Evolutionary conservation across 2,113 vertebrate species (phyloP), one percentile per base, ranked within the genome.

Genomic region (Osmerus eperlanus): DNA sequence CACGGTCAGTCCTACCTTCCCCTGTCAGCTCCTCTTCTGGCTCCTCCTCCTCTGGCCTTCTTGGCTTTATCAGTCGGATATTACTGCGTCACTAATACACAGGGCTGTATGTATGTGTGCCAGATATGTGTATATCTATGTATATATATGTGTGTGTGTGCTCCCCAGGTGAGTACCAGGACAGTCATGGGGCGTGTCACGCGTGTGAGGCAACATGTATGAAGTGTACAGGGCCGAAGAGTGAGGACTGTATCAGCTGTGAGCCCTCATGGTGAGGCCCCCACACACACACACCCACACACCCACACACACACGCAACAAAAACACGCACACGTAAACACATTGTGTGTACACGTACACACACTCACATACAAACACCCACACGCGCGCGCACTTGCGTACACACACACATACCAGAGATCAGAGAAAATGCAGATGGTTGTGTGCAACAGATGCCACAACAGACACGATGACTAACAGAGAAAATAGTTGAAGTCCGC

Each of bases 171-270:
- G 89, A 95, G 87, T 97, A 94, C 77, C 83, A 90, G 61, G 93
- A 94, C 64, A 70, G 80, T 53, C 62, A 67, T 2, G 89, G 92
- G 65, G 79, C 59, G 59, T 98, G 96, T 79, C 90, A 80, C 7
- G 52, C 72, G 23, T 99, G 97, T 81, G 92, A 95, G 3, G 72
- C 75, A 65, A 94, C 92, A 0, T 99, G 96, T 87, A 79, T 88
- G 82, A 93, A 85, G 76, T 98, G 96, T 83, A 82, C 76, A 71
- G 96, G 96, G 47, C 94, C 94, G 4, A 76, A 80, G 23, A 70
- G 3, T 0, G 72, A 91, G 56, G 89, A 94, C 59, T 99, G 96
- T 85, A 92, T 93, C 76, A 88, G 82, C 85, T 98, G 96, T 67
- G 73, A 59, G 0, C 2, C 29, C 21, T 87, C 91, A 82, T 91